These are phyloP conservation scores for Drymodes brunneopygia DNA, from an alignment of 2,113 vertebrate species.

Conservation along the genomic window DNA sequence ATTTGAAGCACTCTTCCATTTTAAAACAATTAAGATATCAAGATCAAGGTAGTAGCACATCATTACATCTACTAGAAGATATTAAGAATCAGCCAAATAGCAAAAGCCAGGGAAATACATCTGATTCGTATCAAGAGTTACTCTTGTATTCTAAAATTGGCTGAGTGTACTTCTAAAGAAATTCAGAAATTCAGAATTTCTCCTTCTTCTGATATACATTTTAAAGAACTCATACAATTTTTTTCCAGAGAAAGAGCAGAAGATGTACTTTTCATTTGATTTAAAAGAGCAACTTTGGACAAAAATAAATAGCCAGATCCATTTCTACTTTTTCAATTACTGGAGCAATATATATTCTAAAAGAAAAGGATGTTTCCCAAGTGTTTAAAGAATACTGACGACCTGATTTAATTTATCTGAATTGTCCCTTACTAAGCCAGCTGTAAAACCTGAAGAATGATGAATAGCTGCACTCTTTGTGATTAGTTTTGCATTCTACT, in stretches of 20 bases:
- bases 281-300: background rate
- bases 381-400: background rate
- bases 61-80: background rate
- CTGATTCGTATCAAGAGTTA: background rate
- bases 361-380: background rate
- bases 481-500: background rate
- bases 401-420: background rate
- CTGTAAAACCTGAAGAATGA: background rate
- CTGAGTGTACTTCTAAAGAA: background rate
- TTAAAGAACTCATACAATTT: background rate
- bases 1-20: background rate
- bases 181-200: background rate
- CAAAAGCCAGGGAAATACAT: background rate
- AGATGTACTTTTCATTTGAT: background rate
- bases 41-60: background rate
- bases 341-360: background rate
- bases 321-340: background rate
- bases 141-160: background rate
- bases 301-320: background rate
- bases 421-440: background rate
- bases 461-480: background rate
- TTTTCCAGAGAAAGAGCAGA: background rate
- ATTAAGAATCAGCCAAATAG: background rate
- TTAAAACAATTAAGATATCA: background rate
- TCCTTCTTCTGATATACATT: background rate